Percentiles rank a stretch among this genome's conserved stretches.
Conservation (phyloP, 2,888 invertebrate genomes). For the Clunio marinus region DNA sequence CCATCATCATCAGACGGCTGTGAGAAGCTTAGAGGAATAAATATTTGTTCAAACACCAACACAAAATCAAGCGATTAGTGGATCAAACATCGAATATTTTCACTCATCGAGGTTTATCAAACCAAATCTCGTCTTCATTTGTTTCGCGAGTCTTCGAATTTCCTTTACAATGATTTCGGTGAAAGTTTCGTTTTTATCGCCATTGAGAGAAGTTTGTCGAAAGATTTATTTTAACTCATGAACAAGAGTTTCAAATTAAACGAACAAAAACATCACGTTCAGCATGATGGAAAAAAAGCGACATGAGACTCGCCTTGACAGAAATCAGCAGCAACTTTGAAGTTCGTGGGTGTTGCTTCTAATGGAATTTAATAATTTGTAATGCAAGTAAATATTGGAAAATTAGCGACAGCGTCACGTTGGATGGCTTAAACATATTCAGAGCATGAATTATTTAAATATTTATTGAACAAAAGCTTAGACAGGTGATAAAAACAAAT, state of each 20-base stretch:
- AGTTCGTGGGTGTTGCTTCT: conserved; percentile 8
- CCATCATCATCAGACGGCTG: too few relatives aligned
- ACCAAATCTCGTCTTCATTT: neutral
- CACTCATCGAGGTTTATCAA: neutral
- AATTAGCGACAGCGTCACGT: too few relatives aligned
- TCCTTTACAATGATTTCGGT: conserved; percentile 7
- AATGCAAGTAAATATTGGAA: too few relatives aligned
- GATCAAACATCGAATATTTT: neutral
- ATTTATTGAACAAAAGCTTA: too few relatives aligned
- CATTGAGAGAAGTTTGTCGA: neutral
- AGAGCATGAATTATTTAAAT: too few relatives aligned
- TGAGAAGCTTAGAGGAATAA: too few relatives aligned
- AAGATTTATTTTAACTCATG: neutral
- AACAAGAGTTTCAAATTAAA: neutral
- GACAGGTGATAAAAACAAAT: too few relatives aligned
- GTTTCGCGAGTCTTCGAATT: neutral
- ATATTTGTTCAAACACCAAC: conserved; percentile 10
- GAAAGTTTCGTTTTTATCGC: neutral
- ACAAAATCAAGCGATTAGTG: neutral
- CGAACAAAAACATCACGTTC: neutral
- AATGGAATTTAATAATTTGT: too few relatives aligned
- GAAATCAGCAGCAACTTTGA: neutral
- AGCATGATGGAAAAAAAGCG: too few relatives aligned
- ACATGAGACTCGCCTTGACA: neutral
- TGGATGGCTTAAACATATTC: too few relatives aligned